Percentiles rank a stretch among this genome's conserved stretches.
Evolutionary conservation across 2,888 invertebrate species (phyloP).

Genomic region (Entomobrya proxima): DNA sequence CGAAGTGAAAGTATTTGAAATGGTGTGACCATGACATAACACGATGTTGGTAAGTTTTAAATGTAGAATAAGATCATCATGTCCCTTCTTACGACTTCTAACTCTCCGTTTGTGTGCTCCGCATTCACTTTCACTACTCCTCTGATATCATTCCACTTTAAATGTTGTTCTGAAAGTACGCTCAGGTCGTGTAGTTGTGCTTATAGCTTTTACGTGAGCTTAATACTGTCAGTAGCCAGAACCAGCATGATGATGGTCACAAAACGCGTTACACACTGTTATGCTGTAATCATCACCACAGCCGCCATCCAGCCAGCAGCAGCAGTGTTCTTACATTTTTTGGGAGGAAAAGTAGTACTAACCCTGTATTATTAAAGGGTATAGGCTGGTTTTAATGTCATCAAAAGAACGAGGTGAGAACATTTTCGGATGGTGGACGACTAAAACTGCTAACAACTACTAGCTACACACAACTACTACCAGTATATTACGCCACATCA

Average conservation of each 20-base stretch:
- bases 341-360: background rate
- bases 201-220: background rate
- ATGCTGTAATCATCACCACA: background rate
- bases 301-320: background rate
- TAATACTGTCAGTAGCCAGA: background rate
- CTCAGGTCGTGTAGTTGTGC: background rate
- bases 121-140: no score
- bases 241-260: no score
- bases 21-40: slow-evolving; percentile 37
- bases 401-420: slow-evolving; percentile 58
- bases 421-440: slow-evolving; percentile 41
- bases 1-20: slow-evolving; percentile 4
- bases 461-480: background rate
- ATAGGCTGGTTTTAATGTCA: slow-evolving; percentile 48
- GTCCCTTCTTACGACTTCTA: background rate
- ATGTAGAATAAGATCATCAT: background rate
- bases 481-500: background rate
- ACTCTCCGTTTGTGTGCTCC: background rate
- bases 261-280: background rate
- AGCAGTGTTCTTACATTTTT: no score
- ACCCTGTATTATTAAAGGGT: background rate
- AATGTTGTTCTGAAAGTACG: background rate
- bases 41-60: background rate
- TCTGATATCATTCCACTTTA: background rate
- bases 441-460: background rate